Conservation (phyloP, 2,888 invertebrate genomes). For the Drosophila affinis region DNA sequence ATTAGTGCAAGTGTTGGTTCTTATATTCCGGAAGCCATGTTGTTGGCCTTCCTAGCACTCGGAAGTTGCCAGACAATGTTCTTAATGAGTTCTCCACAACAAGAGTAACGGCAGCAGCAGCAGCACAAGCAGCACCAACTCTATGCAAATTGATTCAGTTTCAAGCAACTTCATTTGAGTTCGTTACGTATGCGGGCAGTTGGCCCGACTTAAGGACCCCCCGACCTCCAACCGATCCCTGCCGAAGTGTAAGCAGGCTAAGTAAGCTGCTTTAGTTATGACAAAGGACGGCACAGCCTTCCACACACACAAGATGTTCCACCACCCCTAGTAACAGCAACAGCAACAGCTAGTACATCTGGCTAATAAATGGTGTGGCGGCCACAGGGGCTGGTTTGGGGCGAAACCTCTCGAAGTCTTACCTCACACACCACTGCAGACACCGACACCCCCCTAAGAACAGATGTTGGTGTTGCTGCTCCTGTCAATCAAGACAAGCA, state of each 20-base stretch:
- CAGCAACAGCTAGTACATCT: slow-evolving; percentile 20
- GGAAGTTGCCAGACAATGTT: slow-evolving; percentile 42
- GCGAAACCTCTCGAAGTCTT: slow-evolving; percentile 4
- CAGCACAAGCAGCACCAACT: slow-evolving; percentile 47
- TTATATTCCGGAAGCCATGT: slow-evolving; percentile 29
- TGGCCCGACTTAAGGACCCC: slow-evolving; percentile 33
- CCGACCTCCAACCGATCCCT: background rate
- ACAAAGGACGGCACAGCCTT: slow-evolving; percentile 44
- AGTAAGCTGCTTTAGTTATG: slow-evolving; percentile 49
- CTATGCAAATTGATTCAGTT: slow-evolving; percentile 71
- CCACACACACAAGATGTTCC: slow-evolving; percentile 23
- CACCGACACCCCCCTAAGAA: background rate
- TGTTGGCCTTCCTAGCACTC: slow-evolving; percentile 11
- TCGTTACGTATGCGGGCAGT: slow-evolving; percentile 70
- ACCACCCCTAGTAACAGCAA: background rate
- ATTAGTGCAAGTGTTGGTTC: slow-evolving; percentile 49
- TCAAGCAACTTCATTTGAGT: slow-evolving; percentile 68
- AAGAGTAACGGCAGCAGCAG: slow-evolving; percentile 23
- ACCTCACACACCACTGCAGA: slow-evolving; percentile 6
- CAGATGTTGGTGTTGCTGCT: slow-evolving; percentile 34
- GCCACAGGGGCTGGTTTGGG: slow-evolving; percentile 40
- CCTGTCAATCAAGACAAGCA: slow-evolving; percentile 71
- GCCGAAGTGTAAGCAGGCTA: slow-evolving; percentile 30
- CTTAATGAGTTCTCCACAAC: slow-evolving; percentile 64
- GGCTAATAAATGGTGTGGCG: slow-evolving; percentile 67